Conservation (phyloP, 2,797 vertebrate genomes). For the Holocentrus rufus region DNA sequence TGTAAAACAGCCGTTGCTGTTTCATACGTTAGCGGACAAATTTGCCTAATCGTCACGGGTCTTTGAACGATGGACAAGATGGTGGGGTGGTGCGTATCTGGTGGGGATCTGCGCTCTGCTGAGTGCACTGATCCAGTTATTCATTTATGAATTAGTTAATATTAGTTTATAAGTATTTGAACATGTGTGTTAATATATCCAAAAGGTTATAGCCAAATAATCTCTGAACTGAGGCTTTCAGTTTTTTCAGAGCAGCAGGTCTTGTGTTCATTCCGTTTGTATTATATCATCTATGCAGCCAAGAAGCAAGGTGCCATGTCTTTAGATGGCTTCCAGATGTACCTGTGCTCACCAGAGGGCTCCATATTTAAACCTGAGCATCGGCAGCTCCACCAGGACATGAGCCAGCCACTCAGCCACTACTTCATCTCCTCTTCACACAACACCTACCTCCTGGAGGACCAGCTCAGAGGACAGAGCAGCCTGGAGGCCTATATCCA, state of each 20-base stretch:
- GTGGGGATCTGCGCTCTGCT: no score
- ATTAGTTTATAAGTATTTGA: no score
- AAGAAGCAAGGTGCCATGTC: conserved; percentile 86
- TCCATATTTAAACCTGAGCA: conserved; percentile 87
- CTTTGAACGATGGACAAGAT: not conserved
- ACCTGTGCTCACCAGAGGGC: conserved; percentile 91
- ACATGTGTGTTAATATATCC: not conserved
- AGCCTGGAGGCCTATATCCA: conserved; percentile 95
- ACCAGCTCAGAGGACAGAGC: conserved; percentile 95
- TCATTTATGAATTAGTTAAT: no score
- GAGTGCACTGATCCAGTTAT: no score
- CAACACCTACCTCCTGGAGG: conserved; percentile 96
- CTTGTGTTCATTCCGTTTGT: not conserved
- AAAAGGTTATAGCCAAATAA: not conserved
- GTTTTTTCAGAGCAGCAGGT: not conserved
- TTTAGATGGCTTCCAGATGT: conserved; percentile 91
- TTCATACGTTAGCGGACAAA: no score
- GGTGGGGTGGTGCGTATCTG: no score
- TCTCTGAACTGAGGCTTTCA: not conserved
- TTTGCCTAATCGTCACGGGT: no score
- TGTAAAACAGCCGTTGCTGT: no score
- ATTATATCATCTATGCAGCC: conserved; percentile 76
- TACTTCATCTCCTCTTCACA: conserved; percentile 98
- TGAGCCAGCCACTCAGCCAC: conserved; percentile 91
- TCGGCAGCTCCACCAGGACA: conserved; percentile 87